Evolutionary conservation across 2,113 vertebrate species (phyloP), one percentile per base, ranked within the genome.

Genomic region (Charina bottae): DNA sequence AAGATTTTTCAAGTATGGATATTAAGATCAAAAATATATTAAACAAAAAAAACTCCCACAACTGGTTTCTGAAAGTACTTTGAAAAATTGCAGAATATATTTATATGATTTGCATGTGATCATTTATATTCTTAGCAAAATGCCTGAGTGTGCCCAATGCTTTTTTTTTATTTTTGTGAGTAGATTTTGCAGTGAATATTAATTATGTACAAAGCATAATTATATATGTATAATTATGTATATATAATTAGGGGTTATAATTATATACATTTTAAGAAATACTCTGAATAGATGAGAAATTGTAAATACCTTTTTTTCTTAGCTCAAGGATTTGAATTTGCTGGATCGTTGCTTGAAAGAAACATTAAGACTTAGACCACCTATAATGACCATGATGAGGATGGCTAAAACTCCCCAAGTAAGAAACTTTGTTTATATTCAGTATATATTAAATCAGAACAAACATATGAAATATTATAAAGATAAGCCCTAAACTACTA

Each of bases 311-410:
- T 94, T 53, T n/a, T 85, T 83, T 92, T 94, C 93, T 90, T 97
- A 99, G 99, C 97, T 99, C 83, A 99, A 99, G 94, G 99, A 99
- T 90, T 97, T 99, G 83, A 98, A 88, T 95, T 93, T 99, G 94
- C 94, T 99, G 97, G 99, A 99, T 92, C 97, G 98, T 93, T 99
- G 99, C 92, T 96, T 99, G 83, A 99, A 99, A 96, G 99, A 99
- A 96, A 99, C 99, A 1, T 96, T 99, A 84, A 97, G 99, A 93
- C 98, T 99, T 53, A 97, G 99, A 54, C 99, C 99, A 9, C 99
- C 99, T 13, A 99, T 99, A 94, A 99, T 99, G 99, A 99, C 99
- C 58, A 99, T 99, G 98, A 99, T 99, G 99, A 98, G 99, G 94
- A 98, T 99, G 99, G 99, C 98, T 87, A 98, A 83, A 96, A 98